Evolutionary conservation across 23 tunicate genomes (phyloP), one percentile per base, ranked within the genome.

Genomic region (Halocynthia roretzi): DNA sequence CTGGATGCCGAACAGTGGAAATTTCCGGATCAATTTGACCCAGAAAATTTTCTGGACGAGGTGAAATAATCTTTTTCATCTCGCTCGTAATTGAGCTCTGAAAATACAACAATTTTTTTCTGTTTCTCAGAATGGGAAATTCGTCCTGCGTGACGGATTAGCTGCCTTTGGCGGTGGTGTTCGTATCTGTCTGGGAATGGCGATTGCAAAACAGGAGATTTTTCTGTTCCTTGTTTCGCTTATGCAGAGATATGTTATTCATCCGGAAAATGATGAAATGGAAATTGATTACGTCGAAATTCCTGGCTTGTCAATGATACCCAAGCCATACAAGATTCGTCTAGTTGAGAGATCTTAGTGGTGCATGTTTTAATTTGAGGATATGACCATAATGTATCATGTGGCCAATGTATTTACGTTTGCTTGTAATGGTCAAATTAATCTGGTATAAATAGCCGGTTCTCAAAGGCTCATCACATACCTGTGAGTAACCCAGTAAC

Each of bases 1-100:
- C 31, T 22, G 2, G 52, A 60, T 51, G 60, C 58, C 0, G 60
- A 78, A 51, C 72, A 78, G 48, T 78, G 82, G 82, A 78, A 78
- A 54, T 62, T 6, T 58, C 82, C 82, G 8, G 7, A 64, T 17
- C 58, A 78, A 48, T 78, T 78, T 6, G 82, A 78, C 40, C 82
- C 82, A 18, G 82, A 78, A 78, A 78, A 78, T 61, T 78, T 78
- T 66, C 54, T 78, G 60, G 82, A 78, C 54, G 44, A 31, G 44
- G 44, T 31, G 44, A 31, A 31, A 31, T 31, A 31, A 31, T 4
- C 44, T 31, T 31, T 31, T 31, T 31, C 44, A 31, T 0, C 44
- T 31, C 44, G 44, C 44, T 31, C 44, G 44, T 31, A 31, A 31
- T 31, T 31, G 44, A 31, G 44, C 44, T 31, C 44, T 31, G 44